Percentiles rank a stretch among this genome's conserved stretches.
Evolutionary conservation across 2,113 vertebrate species (phyloP).

Genomic region (Sphyrna mokarran): DNA sequence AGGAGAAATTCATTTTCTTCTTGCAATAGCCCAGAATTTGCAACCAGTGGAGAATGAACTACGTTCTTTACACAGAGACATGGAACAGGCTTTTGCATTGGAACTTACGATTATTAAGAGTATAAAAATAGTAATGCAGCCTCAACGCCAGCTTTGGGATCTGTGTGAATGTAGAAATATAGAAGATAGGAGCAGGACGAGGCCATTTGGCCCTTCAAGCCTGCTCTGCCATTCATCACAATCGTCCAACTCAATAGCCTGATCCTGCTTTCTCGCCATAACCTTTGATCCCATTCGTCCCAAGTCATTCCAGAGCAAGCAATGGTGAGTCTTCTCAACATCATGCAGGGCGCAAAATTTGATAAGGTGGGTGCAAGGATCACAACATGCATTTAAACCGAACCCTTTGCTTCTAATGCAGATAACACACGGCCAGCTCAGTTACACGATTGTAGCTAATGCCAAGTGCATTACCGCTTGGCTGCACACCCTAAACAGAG

Average conservation of each 20-base stretch:
- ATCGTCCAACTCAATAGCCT: too few relatives aligned
- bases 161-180: background rate
- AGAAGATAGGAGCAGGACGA: too few relatives aligned
- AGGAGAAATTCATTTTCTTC: background rate
- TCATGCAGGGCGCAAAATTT: background rate
- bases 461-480: too few relatives aligned
- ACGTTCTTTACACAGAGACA: background rate
- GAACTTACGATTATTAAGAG: background rate
- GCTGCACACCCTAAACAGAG: too few relatives aligned
- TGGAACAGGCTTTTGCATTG: background rate
- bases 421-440: too few relatives aligned
- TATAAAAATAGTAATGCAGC: background rate
- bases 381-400: background rate
- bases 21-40: background rate
- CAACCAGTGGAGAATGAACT: background rate
- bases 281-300: too few relatives aligned
- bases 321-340: background rate
- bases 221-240: too few relatives aligned
- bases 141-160: background rate
- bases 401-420: background rate
- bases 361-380: background rate
- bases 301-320: background rate
- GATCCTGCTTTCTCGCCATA: too few relatives aligned
- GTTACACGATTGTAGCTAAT: too few relatives aligned
- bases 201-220: too few relatives aligned